Evolutionary conservation across 2,113 vertebrate species (phyloP), one percentile per base, ranked within the genome.

Genomic region (Cariama cristata): DNA sequence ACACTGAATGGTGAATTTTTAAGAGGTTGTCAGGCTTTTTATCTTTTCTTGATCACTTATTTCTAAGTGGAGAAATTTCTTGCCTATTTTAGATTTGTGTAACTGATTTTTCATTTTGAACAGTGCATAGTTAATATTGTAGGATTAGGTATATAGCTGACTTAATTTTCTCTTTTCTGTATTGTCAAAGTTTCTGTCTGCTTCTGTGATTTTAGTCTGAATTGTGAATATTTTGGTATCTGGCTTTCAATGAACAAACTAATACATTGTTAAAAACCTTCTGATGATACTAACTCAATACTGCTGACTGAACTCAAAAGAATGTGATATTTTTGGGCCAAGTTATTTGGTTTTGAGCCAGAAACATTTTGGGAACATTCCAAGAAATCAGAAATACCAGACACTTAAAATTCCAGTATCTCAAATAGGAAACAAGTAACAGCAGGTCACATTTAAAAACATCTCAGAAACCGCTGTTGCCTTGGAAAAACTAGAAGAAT

Each of bases 351-450:
- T 16, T 76, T 73, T 9, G 5, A 80, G 63, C 42, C 69, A 76
- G 79, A 69, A 95, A 81, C 4, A 14, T 7, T 77, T 64, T 83
- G 74, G 69, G 93, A 88, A 55, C 33, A 16, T 79, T 91, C 58
- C 85, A 90, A 88, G 50, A 75, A 76, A 82, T 76, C 84, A 91
- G 79, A 88, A 95, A 79, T 59, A 79, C 13, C 30, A 86, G 66
- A 92, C 63, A 56, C 11, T 84, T 88, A 69, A 87, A 91, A 68
- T n/a, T 44, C 22, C 32, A 40, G 5, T 73, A 52, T 86, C 45
- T 83, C 67, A 52, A 83, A 80, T 12, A 58, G 14, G 79, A 90
- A 94, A 88, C 42, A 76, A 75, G 21, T 56, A 84, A 69, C 45
- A 76, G 24, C 27, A 94, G 77, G 76, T 32, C 69, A 62, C 23